These are phyloP conservation scores for Watsonalla cultraria DNA, from an alignment of 2,888 invertebrate species.

Conservation along the genomic window DNA sequence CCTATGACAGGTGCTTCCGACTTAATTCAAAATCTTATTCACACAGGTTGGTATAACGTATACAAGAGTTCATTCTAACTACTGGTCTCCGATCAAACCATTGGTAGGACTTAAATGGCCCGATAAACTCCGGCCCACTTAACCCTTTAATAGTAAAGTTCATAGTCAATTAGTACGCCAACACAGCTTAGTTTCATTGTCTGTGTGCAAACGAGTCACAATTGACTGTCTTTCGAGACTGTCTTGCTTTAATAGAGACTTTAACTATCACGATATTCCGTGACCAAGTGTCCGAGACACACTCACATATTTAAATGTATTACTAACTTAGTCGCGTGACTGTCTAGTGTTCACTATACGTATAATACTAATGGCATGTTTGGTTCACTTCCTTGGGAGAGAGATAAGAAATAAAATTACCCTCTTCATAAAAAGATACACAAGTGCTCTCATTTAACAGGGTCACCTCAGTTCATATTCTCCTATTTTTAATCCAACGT, in stretches of 20 bases:
- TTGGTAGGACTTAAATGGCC: constrained; percentile 25
- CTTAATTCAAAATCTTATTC: no score
- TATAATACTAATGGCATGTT: constrained; percentile 9
- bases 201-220: constrained; percentile 52
- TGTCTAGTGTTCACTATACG: constrained; percentile 17
- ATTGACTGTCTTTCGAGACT: constrained; percentile 49
- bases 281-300: constrained; percentile 27
- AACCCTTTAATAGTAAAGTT: constrained; percentile 62
- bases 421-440: no score
- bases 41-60: constrained; percentile 12
- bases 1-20: no score
- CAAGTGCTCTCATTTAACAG: no score
- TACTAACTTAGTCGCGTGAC: constrained; percentile 1
- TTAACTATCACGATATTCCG: constrained; percentile 40
- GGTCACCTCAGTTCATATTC: no score
- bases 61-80: constrained; percentile 34
- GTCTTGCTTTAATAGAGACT: constrained; percentile 43
- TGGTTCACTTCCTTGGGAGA: no score
- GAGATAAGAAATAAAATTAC: no score
- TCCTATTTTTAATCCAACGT: no score
- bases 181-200: constrained; percentile 61
- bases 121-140: constrained; percentile 54
- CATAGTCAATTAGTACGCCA: constrained; percentile 62
- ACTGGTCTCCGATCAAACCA: constrained; percentile 5
- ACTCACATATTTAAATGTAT: constrained; percentile 3